Evolutionary conservation across 2,113 vertebrate genomes (phyloP).

Genomic region (Microcebus tavaratra): DNA sequence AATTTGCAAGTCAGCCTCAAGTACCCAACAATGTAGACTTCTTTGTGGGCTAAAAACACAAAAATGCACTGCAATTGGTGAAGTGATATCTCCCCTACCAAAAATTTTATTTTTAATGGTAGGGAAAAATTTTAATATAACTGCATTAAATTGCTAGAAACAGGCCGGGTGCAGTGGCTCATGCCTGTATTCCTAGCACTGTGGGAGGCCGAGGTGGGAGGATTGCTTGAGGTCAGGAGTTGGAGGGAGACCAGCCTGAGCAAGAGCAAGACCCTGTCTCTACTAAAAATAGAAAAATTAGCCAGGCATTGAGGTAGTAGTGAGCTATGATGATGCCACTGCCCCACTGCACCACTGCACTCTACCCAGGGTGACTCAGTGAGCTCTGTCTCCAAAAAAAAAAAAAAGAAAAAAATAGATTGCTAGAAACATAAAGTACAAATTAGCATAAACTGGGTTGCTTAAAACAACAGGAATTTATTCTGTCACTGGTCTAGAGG

Average conservation of each 20-base stretch:
- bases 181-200: too few relatives aligned
- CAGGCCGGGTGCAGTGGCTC: background rate
- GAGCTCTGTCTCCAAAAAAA: too few relatives aligned
- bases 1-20: slow-evolving; percentile 92
- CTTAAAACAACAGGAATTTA: background rate
- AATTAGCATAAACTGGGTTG: background rate
- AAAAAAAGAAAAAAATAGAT: background rate
- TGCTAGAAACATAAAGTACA: background rate
- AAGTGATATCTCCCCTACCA: slow-evolving; percentile 79
- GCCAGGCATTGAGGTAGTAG: too few relatives aligned
- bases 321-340: too few relatives aligned
- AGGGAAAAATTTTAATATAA: background rate
- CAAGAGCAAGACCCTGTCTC: too few relatives aligned
- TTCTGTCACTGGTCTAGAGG: background rate
- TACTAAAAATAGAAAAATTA: too few relatives aligned
- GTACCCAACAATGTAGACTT: slow-evolving; percentile 90
- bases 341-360: too few relatives aligned
- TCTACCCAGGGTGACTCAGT: too few relatives aligned
- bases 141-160: background rate
- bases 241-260: too few relatives aligned
- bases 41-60: slow-evolving; percentile 87
- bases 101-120: background rate
- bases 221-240: too few relatives aligned
- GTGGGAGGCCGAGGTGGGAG: too few relatives aligned
- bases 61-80: slow-evolving; percentile 83